Base-by-base conservation (phyloP, 2,888 invertebrate genomes). In the Octonoba sinensis region DNA sequence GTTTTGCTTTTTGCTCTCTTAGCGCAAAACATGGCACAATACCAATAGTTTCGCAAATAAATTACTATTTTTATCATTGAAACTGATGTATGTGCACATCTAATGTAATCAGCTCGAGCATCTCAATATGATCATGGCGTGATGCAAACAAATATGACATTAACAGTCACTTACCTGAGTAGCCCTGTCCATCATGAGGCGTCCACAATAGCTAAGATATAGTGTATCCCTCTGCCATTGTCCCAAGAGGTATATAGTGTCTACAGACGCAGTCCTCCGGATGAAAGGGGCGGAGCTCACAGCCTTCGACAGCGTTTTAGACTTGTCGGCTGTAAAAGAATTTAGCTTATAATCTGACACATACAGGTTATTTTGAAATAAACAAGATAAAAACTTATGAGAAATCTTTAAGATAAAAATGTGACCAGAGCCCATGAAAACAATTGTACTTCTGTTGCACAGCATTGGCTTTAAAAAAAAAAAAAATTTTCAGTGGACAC, bases 191-290 rank as follows among this genome's bases (percentile, higher is more conserved):
- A 94, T 91, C 89, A 93, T 92, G 86, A 93, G 90, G 84, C 92
- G 89, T 85, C 92, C 92, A 86, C 92, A 91, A 87, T 93, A 92
- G 86, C 92, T 91, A 27, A 77, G 74, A 87, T 92, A 93, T 86
- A 92, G 92, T 84, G 89, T 89, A 87, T 93, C 93, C 86, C 92
- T 91, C 57, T 93, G 93, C 93, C 93, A 93, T 87, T 93, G 93
- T 86, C 93, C 94, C 87, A 93, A 93, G 86, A 93, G 91, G 89
- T 94, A 93, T 86, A 94, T 91, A 22, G 94, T 93, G 88, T 94
- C 94, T 85, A 94, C 89, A 6, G 94, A 94, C 54, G 94, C 93
- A 79, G 94, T 94, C 85, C 94, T 91, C 87, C 94, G 90, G 86
- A 94, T 93, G 84, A 62, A 81, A 22, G 85, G 72, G 15, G 77